Evolutionary conservation across 1,140 invertebrate species (phyloP).

Genomic region (Aphidius gifuensis): DNA sequence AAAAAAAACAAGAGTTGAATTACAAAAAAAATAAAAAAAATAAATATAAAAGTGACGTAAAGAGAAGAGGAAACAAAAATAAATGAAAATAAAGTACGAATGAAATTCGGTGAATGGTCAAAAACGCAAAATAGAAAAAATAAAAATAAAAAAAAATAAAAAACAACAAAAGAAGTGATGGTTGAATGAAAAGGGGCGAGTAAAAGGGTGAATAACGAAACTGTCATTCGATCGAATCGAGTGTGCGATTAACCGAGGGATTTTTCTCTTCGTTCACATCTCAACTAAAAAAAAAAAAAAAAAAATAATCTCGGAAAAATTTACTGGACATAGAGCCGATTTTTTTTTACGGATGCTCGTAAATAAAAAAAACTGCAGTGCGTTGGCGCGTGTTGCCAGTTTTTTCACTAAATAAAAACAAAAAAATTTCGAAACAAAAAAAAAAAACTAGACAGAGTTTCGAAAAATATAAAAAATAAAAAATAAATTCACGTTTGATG

Average conservation of each 20-base stretch:
- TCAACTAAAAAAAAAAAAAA: not conserved
- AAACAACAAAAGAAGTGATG: not conserved
- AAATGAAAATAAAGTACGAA: constrained; percentile 1
- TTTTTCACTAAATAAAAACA: not conserved
- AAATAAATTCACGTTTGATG: not conserved
- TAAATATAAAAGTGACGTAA: too few relatives aligned
- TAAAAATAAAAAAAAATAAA: not conserved
- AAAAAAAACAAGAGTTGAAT: not conserved
- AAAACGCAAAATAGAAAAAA: too few relatives aligned
- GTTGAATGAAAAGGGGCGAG: not conserved
- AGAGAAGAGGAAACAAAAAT: not conserved
- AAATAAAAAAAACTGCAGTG: constrained; percentile 13
- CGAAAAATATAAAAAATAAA: too few relatives aligned
- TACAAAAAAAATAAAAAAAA: not conserved
- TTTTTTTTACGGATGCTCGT: not conserved
- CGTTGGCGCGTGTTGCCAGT: not conserved
- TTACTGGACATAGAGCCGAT: not conserved
- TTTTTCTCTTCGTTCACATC: not conserved
- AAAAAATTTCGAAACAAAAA: not conserved
- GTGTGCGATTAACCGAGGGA: constrained; percentile 11
- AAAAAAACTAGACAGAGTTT: too few relatives aligned
- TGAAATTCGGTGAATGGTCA: not conserved
- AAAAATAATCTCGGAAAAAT: constrained; percentile 1
- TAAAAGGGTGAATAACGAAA: not conserved
- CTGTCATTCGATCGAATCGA: constrained; percentile 5